These are phyloP conservation scores for Oreochromis spilurus DNA, from an alignment of 2,113 vertebrate species.

Conservation along the genomic window DNA sequence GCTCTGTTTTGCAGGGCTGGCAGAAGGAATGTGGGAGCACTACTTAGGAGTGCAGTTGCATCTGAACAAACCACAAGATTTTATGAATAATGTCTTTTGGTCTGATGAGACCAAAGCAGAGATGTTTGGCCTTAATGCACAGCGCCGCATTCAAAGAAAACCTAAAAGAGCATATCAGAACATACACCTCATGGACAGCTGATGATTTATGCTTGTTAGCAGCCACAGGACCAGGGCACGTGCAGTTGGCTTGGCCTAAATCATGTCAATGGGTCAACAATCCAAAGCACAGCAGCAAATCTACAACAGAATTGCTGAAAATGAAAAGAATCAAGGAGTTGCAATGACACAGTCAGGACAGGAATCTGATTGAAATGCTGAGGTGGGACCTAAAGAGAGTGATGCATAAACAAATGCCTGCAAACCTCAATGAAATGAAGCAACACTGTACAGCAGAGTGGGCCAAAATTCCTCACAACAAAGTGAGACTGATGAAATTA, in stretches of 20 bases:
- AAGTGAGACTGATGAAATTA: not conserved
- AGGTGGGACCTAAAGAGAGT: not conserved
- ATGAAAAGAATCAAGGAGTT: not conserved
- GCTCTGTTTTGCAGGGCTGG: not conserved
- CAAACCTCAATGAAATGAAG: not conserved
- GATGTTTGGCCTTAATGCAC: not conserved
- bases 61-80: not conserved
- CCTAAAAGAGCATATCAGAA: not conserved
- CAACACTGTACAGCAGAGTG: not conserved
- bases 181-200: not conserved
- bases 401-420: not conserved
- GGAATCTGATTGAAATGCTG: not conserved
- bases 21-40: not conserved
- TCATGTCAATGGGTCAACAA: not conserved
- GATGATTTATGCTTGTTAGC: not conserved
- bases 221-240: not conserved
- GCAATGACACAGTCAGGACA: not conserved
- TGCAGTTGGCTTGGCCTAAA: not conserved
- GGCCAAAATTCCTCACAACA: not conserved
- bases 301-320: not conserved
- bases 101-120: not conserved
- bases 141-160: not conserved
- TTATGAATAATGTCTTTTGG: not conserved
- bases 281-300: not conserved
- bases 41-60: not conserved